Conservation (phyloP, 2,888 invertebrate species). For the Campoletis raptor region DNA sequence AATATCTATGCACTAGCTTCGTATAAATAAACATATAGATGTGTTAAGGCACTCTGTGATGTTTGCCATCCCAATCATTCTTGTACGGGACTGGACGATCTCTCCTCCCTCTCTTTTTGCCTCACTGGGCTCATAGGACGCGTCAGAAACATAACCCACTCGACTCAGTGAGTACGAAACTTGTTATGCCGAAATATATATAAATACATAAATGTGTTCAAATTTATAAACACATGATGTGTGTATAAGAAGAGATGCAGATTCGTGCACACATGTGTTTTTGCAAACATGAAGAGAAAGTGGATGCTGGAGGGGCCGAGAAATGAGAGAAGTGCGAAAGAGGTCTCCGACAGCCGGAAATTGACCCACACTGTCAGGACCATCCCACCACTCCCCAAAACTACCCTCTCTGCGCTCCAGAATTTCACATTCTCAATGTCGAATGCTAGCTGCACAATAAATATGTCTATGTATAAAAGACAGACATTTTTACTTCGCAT, state of each 20-base stretch:
- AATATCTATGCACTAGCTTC: conserved; percentile 1
- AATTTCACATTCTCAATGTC: conserved; percentile 19
- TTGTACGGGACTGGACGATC: not conserved
- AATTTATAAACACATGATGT: not conserved
- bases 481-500: not conserved
- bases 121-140: conserved; percentile 25
- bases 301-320: conserved; percentile 15
- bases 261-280: not conserved
- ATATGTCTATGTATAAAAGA: not conserved
- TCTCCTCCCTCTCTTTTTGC: not conserved
- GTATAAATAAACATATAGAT: conserved; percentile 20
- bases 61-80: conserved; percentile 14
- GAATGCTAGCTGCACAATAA: not conserved
- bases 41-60: conserved; percentile 14
- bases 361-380: conserved; percentile 56
- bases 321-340: conserved; percentile 56
- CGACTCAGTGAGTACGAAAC: conserved; percentile 49
- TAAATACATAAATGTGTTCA: conserved; percentile 2
- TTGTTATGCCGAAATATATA: conserved; percentile 43
- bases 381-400: not conserved
- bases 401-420: not conserved
- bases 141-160: conserved; percentile 56
- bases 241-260: conserved; percentile 4
- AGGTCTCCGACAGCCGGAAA: conserved; percentile 65
- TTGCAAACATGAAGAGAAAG: conserved; percentile 29